Evolutionary conservation across 2,797 vertebrate species (phyloP), one percentile per base, ranked within the genome.

Genomic region (Luscinia megarhynchos): DNA sequence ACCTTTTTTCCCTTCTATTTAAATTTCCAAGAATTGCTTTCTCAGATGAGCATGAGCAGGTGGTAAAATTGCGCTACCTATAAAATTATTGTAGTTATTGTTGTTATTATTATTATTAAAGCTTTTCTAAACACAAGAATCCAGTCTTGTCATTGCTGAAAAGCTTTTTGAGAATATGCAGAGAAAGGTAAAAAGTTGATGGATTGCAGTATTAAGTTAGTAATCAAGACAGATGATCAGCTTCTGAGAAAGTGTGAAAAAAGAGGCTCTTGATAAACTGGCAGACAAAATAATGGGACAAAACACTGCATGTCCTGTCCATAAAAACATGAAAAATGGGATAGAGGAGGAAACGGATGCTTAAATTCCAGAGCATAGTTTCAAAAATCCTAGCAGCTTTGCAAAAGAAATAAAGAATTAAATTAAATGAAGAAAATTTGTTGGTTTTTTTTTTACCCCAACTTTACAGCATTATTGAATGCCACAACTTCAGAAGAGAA

Each of bases 371-470:
- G 23, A 45, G 0, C 7, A 41, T 2, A 20, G 3, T 32, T 61
- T 77, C n/a, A 62, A 85, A 79, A 88, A 57, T 45, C 5, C 12
- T 46, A 54, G 6, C 6, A 64, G 10, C 4, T 4, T 26, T 77
- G 1, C 4, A 36, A 57, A 11, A 79, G 51, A 85, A 89, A 82
- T 27, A 57, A 92, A 85, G 0, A 3, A 46, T 45, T 40, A 53
- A 59, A 74, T 82, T 24, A 43, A 82, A 78, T 6, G 0, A 72
- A 64, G 15, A 17, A 61, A 51, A 15, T 20, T 36, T 85, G 26
- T n/a, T n/a, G 5, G 2, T 0, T 0, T 2, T 54, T 81, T 8
- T 7, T 64, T 55, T n/a, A 51, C 74, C 4, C 4, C 2, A 69
- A 21, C 1, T 86, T 87, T 74, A 59, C 15, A 76, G 6, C 30